Base-by-base conservation (phyloP, 2,888 invertebrate genomes). In the Agelastica alni region DNA sequence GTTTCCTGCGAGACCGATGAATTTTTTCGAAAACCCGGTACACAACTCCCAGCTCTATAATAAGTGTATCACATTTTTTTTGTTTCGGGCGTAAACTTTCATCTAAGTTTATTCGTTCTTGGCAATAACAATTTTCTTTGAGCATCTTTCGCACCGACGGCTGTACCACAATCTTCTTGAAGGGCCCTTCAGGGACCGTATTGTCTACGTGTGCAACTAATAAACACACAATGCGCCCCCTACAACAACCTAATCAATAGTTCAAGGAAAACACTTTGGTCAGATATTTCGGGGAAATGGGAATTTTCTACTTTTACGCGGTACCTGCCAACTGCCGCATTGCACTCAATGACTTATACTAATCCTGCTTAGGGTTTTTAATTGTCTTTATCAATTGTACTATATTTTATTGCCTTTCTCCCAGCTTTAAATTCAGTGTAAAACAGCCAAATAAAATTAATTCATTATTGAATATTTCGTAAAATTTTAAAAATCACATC, bases 171-270 rank as follows among this genome's bases (percentile, higher is more conserved):
- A 73, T 73, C 71, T 71, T 71, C 68, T 58, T 60, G 65, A 65
- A 73, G 70, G 69, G 70, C 65, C 62, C 72, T 66, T 69, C 46
- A 44, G 71, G 69, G 71, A 70, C 70, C 34, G 51, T 68, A 72
- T 72, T 71, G 71, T 71, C 70, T 69, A 59, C 59, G 54, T 59
- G 53, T 52, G 54, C 61, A 66, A 62, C 62, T 62, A 66, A 66
- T 66, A 67, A 63, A 67, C 66, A 64, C 64, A 64, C 68, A 70
- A 69, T 69, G 64, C 61, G 59, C 53, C 56, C 54, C n/a, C 53
- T 52, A 59, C 58, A 60, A 59, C 53, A 57, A 52, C 46, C 54
- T 53, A 54, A 57, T 59, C 59, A 52, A 59, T 59, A 59, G 52
- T 57, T 57, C 49, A 47, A 54, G 57, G 47, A 34, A 46, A 56